phyloP scores from a whole-genome alignment of 2,888 invertebrate species.

The Suillia variegata region DNA sequence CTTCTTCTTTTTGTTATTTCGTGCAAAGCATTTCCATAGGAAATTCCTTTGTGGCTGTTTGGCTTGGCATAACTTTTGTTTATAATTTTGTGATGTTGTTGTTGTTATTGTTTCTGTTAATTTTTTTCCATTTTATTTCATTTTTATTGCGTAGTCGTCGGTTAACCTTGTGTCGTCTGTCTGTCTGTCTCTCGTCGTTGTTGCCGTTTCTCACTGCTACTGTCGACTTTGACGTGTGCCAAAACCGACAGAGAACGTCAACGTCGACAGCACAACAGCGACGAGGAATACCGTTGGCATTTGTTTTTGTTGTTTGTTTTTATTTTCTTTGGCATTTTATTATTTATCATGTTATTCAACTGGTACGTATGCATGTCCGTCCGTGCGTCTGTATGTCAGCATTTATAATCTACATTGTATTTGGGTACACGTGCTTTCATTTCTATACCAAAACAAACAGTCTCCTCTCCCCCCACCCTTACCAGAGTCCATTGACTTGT shows the following conservation, averaged over 20 bases:
- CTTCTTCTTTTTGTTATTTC: background rate
- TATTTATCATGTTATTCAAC: background rate
- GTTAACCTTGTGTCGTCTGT: background rate
- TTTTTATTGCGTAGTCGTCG: background rate
- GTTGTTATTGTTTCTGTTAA: background rate
- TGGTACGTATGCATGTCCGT: constrained; percentile 3
- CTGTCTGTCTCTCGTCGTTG: background rate
- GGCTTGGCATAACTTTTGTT: background rate
- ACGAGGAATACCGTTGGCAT: background rate
- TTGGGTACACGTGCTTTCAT: no score
- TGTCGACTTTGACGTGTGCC: background rate
- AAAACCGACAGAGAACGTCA: background rate
- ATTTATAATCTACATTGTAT: background rate
- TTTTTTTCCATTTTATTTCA: constrained; percentile 2
- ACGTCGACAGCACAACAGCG: background rate
- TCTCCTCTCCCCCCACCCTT: no score
- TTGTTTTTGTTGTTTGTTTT: constrained; percentile 2
- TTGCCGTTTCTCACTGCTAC: no score
- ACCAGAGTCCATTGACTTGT: no score
- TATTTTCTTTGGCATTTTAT: background rate
- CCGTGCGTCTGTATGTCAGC: constrained; percentile 3
- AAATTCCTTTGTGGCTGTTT: background rate
- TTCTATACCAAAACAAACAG: no score
- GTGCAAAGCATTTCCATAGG: no score
- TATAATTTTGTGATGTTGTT: background rate